Evolutionary conservation across 1,140 invertebrate genomes (phyloP).

Genomic region (Tetragonula clypearis): DNA sequence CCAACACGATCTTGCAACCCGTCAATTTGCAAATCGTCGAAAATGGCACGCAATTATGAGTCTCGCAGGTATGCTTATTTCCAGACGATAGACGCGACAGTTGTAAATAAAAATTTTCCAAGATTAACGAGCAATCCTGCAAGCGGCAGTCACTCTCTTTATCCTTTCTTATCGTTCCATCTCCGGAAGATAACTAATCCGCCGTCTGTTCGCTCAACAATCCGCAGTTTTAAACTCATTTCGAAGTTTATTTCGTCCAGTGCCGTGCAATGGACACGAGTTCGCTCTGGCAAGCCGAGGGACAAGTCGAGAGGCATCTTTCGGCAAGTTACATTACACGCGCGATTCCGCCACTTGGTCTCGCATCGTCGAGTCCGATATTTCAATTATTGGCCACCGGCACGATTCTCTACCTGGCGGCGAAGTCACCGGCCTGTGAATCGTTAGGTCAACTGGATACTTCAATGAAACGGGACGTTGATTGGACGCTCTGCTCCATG

Average conservation of each 20-base stretch:
- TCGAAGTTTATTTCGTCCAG: slow-evolving; percentile 37
- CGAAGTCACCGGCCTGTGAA: neutral
- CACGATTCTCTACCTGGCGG: neutral
- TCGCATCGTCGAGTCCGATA: neutral
- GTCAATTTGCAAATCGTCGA: too few species aligned
- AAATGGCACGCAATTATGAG: slow-evolving; percentile 16
- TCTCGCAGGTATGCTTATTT: neutral
- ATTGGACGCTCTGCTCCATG: neutral
- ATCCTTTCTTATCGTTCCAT: too few species aligned
- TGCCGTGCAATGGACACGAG: too few species aligned
- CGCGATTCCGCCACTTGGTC: too few species aligned
- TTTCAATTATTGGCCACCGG: slow-evolving; percentile 14
- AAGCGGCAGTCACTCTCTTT: neutral
- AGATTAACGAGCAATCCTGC: slow-evolving; percentile 32
- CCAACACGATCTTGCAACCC: neutral
- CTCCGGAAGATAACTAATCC: slow-evolving; percentile 16
- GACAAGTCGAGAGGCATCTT: neutral
- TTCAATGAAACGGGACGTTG: neutral
- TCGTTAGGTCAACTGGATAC: neutral
- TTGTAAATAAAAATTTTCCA: slow-evolving; percentile 40
- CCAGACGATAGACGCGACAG: neutral
- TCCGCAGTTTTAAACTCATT: slow-evolving; percentile 42
- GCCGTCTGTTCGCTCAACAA: slow-evolving; percentile 30
- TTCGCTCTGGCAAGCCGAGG: neutral
- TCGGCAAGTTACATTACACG: neutral